phyloP scores from a whole-genome alignment of 2,113 vertebrate genomes.

The Oryctolagus cuniculus region DNA sequence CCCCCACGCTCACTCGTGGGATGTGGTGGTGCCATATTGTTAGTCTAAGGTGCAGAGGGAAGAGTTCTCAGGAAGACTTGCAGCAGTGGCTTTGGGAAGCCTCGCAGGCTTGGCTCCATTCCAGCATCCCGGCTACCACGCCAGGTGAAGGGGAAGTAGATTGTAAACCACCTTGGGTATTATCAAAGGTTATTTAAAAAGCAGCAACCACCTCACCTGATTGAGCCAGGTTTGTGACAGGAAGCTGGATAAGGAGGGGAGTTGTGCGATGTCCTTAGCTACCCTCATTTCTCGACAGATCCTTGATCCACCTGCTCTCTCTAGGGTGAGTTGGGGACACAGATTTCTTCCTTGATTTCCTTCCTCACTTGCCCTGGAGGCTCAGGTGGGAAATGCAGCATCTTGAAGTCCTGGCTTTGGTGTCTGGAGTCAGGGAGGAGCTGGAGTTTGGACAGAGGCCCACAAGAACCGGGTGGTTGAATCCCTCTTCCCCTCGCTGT shows the following conservation, averaged over 20 bases:
- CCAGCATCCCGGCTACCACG: rapidly evolving
- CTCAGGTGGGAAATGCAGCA: neutral
- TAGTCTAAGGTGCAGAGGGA: neutral
- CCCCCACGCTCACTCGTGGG: neutral
- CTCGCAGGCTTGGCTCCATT: neutral
- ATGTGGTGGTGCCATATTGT: rapidly evolving
- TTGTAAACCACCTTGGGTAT: constrained; percentile 16
- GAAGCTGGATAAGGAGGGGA: neutral
- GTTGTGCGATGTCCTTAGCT: neutral
- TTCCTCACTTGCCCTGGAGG: neutral
- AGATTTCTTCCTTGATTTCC: neutral
- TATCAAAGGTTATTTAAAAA: constrained; percentile 2
- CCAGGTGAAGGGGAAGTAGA: constrained; percentile 39
- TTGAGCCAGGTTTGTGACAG: neutral
- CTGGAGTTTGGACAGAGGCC: neutral
- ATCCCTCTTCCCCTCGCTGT: neutral
- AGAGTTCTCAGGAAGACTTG: neutral
- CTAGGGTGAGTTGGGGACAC: neutral
- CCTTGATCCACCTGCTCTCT: neutral
- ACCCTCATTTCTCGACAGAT: neutral
- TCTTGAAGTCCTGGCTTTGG: neutral
- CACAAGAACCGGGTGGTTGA: neutral
- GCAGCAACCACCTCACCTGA: neutral
- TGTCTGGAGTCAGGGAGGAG: neutral
- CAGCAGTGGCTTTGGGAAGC: neutral